Conservation (phyloP, 2,888 invertebrate species). For the Agrilus biguttatus region DNA sequence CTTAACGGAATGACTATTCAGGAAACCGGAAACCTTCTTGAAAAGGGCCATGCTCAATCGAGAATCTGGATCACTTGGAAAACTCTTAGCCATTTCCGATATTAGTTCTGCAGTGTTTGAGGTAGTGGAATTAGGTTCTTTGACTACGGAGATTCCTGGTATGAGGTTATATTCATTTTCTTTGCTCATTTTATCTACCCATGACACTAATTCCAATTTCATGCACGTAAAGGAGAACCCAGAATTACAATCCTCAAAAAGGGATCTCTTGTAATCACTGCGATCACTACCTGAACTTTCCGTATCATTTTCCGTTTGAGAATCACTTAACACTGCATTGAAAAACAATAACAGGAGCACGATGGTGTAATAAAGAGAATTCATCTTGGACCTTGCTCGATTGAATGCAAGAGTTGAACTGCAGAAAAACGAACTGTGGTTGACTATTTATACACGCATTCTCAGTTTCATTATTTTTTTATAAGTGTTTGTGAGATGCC, state of each 20-base stretch:
- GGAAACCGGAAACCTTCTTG: constrained; percentile 49
- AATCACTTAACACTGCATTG: no score
- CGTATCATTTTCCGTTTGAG: not conserved
- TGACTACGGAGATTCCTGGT: constrained; percentile 57
- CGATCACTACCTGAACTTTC: not conserved
- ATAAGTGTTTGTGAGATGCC: no score
- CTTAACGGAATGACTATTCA: constrained; percentile 56
- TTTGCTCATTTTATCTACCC: constrained; percentile 56
- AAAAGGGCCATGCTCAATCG: constrained; percentile 57
- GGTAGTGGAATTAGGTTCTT: constrained; percentile 33
- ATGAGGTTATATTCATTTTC: constrained; percentile 49
- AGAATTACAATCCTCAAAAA: constrained; percentile 35
- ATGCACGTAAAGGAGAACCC: constrained; percentile 55
- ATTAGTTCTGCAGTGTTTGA: constrained; percentile 49
- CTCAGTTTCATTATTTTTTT: no score
- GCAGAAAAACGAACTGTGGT: no score
- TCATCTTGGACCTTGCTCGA: no score
- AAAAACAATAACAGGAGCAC: no score
- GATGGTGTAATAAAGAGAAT: no score
- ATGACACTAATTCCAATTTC: constrained; percentile 57
- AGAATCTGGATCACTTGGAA: constrained; percentile 57
- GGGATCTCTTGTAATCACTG: constrained; percentile 11
- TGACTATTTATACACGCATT: no score
- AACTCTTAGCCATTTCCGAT: constrained; percentile 54
- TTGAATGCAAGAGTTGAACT: no score